Base-by-base conservation (phyloP, 2,888 invertebrate species). In the Drosophila dives region DNA sequence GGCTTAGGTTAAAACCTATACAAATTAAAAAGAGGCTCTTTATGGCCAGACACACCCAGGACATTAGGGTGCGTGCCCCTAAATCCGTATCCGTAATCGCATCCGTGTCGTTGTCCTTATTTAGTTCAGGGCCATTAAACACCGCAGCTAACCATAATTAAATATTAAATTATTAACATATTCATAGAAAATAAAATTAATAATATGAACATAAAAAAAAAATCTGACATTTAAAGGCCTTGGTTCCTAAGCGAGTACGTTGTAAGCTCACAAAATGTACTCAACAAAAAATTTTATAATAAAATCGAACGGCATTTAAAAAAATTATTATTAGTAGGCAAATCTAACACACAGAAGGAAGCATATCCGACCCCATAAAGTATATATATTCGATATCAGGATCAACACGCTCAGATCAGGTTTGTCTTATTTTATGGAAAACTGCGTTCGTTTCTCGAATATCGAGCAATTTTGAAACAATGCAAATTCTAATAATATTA, bases 41-140 rank as follows among this genome's bases (percentile, higher is more conserved):
- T 17, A 17, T 15, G 32, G 11, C 50, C n/a, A 29, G 56, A 54
- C 76, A 78, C 76, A 76, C 80, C 72, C 61, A 76, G 64, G 64
- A 77, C 67, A 63, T 67, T 59, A 67, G 40, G 23, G 8, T 32
- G 59, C 50, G 55, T 66, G 38, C 53, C 61, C 20, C 20, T 15
- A 15, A 50, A 7, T 11, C 23, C 17, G 26, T 50, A 32, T 58
- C 50, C 58, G 26, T 38, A 23, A 45, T 26, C 40, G 15, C 61
- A 29, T 42, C 34, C 42, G 23, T 32, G 23, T 53, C 33, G n/a
- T 32, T 61, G 66, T 48, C 50, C 55, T 49, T 49, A 53, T 33
- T 58, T 49, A 42, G 12, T 11, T 20, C 17, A 42, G 26, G 34
- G 20, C 26, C 17, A 45, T 45, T 23, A 45, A 29, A 45, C 20